These are phyloP conservation scores for Onychostoma macrolepis DNA, from an alignment of 2,113 vertebrate species.

Conservation along the genomic window DNA sequence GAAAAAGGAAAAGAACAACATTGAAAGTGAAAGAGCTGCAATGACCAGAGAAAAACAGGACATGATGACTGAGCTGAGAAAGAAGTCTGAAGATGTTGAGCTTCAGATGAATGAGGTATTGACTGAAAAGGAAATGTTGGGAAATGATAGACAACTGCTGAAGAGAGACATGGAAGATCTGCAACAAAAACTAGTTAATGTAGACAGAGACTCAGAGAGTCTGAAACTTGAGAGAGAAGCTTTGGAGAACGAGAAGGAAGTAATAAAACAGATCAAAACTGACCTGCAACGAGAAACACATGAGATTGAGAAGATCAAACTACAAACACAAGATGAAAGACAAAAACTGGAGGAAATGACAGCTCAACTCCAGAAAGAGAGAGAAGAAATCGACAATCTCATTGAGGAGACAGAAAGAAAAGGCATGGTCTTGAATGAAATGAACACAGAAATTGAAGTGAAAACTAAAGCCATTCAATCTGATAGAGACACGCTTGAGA, in stretches of 20 bases:
- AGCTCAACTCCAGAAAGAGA: background rate
- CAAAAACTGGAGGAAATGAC: background rate
- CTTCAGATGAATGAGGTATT: background rate
- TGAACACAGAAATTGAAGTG: background rate
- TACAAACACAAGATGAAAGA: background rate
- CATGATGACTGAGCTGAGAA: background rate
- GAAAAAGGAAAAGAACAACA: background rate
- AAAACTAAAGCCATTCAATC: background rate
- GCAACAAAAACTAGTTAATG: background rate
- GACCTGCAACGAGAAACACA: slow-evolving; percentile 27
- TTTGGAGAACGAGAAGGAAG: background rate
- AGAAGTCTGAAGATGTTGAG: background rate
- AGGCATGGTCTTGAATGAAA: background rate
- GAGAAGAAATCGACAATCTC: background rate
- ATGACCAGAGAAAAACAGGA: background rate
- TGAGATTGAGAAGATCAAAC: slow-evolving; percentile 40
- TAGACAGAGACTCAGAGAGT: background rate
- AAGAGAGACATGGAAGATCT: background rate
- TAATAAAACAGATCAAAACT: slow-evolving; percentile 29
- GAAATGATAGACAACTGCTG: background rate
- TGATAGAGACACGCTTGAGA: slow-evolving; percentile 2
- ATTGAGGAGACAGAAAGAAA: background rate
- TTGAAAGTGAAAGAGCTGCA: background rate
- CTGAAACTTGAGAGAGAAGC: slow-evolving; percentile 7
- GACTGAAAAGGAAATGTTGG: background rate